Base-by-base conservation (phyloP, 2,797 vertebrate genomes). In the Cuculus canorus region DNA sequence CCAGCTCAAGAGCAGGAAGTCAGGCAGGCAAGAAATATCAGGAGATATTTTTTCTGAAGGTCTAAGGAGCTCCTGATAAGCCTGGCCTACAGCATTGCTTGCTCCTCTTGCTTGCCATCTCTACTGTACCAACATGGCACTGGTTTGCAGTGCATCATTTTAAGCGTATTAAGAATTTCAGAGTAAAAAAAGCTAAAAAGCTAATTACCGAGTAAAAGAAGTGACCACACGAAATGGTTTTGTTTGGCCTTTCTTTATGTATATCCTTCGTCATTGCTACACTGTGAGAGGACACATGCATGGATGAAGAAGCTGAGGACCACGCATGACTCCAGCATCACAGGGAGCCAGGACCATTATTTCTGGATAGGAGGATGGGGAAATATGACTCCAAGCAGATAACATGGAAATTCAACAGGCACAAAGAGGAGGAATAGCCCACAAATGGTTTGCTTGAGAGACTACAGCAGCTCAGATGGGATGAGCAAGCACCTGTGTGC, bases 231-330 rank as follows among this genome's bases (percentile, higher is more conserved):
- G n/a, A 66, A 63, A 37, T 25, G 14, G 7, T 53, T 79, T 57
- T 63, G 12, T 70, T 56, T 48, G 47, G 45, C 23, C 18, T 63
- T 71, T 56, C 43, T 87, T 82, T 48, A 21, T 9, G 22, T 11
- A 28, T 3, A 11, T 13, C 21, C 27, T 30, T 68, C 27, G 28
- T 32, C 50, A 18, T 8, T 35, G 48, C 16, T 35, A 19, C 4
- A 37, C 11, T 4, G 7, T 57, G 23, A 73, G 12, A 77, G 39
- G 28, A 83, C 1, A 3, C 0, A 1, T 0, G 0, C 4, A 17
- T 4, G 47, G 41, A 64, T 45, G 64, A 70, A 52, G 60, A 59
- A 63, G 10, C 6, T n/a, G 52, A 90, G 22, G 15, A 54, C 5
- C 24, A 60, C 0, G 1, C 3, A 2, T 28, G 47, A 71, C 35